A percentile compares a stretch with the other conserved stretches of the same genome.
Conservation (phyloP, 2,113 vertebrate genomes). For the Colinus virginianus region DNA sequence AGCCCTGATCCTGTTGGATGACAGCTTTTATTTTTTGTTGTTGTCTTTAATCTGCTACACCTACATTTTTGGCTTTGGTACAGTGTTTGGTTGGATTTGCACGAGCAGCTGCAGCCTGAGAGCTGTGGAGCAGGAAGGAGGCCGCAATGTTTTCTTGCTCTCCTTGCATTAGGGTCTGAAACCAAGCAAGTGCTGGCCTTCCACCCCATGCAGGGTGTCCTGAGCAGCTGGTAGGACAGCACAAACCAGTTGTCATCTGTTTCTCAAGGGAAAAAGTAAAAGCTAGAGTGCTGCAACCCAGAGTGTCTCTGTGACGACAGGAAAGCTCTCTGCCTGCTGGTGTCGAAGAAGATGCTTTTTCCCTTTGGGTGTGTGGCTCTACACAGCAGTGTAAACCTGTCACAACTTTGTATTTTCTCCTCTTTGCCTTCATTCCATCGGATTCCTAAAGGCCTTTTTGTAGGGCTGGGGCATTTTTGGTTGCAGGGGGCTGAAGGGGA, state of each 20-base stretch:
- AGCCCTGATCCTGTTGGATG: background rate
- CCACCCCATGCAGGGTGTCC: accelerated
- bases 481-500: background rate
- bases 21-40: too few relatives aligned
- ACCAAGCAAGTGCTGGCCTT: background rate
- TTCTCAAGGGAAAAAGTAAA: background rate
- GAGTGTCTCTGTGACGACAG: too few relatives aligned
- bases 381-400: background rate
- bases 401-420: background rate
- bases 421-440: background rate
- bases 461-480: background rate
- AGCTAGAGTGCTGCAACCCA: background rate
- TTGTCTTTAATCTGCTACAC: background rate
- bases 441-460: background rate
- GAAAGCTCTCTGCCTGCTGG: background rate
- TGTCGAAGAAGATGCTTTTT: background rate
- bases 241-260: background rate
- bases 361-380: background rate
- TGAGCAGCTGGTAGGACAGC: background rate
- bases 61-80: background rate
- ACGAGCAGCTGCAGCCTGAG: background rate
- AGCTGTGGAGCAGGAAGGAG: background rate
- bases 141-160: background rate
- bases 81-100: background rate
- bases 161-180: background rate